Conservation (phyloP, 2,113 vertebrate species). For the Chaetura pelagica region DNA sequence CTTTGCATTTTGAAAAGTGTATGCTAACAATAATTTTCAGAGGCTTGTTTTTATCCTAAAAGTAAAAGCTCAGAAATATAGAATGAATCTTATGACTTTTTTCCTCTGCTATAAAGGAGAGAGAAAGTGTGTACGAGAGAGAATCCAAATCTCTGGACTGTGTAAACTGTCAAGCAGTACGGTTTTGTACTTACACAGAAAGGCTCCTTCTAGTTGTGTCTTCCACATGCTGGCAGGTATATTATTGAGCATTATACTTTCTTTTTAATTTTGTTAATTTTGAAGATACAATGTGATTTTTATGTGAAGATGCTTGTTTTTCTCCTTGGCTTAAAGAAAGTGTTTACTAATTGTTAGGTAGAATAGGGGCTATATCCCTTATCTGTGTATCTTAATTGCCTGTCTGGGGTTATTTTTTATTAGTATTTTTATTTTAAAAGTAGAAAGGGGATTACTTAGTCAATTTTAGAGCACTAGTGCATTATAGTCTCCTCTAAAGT, state of each 20-base stretch:
- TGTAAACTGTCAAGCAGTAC: constrained; percentile 69
- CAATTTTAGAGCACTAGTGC: neutral
- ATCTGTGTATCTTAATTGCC: neutral
- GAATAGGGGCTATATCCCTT: neutral
- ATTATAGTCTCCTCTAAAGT: neutral
- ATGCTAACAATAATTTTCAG: neutral
- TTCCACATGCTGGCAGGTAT: constrained; percentile 81
- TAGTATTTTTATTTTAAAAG: neutral
- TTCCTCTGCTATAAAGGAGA: constrained; percentile 70
- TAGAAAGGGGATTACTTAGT: neutral
- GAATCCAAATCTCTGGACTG: constrained; percentile 76
- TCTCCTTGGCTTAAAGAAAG: neutral
- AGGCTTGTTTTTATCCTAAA: neutral
- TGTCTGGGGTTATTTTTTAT: neutral
- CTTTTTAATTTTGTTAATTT: neutral
- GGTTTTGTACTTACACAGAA: constrained; percentile 81
- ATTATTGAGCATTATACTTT: neutral
- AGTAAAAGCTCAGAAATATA: neutral
- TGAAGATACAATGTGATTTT: neutral
- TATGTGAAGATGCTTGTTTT: neutral
- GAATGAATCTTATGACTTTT: neutral
- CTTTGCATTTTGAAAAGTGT: neutral
- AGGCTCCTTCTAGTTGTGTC: constrained; percentile 80
- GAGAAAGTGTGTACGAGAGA: constrained; percentile 71
- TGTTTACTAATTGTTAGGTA: neutral